Base-by-base conservation (phyloP, 2,113 vertebrate genomes). In the Chroicocephalus ridibundus region DNA sequence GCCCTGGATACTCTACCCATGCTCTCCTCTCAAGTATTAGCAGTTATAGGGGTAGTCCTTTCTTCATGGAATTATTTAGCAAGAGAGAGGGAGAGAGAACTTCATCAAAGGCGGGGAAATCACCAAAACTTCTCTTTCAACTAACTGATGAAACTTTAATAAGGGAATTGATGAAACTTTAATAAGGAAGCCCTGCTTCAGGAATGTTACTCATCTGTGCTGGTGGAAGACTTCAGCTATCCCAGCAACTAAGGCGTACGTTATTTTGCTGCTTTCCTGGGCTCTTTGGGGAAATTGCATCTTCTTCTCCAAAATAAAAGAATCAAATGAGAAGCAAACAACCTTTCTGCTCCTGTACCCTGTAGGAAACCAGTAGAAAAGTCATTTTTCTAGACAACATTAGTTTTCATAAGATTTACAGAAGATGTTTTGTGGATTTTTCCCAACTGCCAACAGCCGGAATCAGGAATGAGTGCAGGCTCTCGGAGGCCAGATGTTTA, bases 21-120 rank as follows among this genome's bases (percentile, higher is more conserved):
- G 31, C 58, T 46, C 58, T 38, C 40, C 58, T n/a, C 32, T 27
- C 32, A 15, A 10, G 24, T 11, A 4, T 62, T 21, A 29, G 8
- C 66, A 27, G 6, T 57, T 49, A 4, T 2, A 17, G 76, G 64
- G 47, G 7, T 25, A 57, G 54, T n/a, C 81, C 74, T 87, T 61
- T 32, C 88, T 49, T 32, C 44, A 0, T 0, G 9, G 69, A 94
- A 75, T 92, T 66, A 51, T 79, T 78, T 82, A 86, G 76, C 69
- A 68, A 74, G 81, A 78, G 76, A 52, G 64, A 15, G 54, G 65
- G 42, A 44, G 76, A 46, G 71, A 78, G 80, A 75, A 57, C 97
- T 79, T 52, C 94, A 89, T 96, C 92, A 94, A 93, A 93, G 74
- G 54, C 36, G 3, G 81, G 94, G 91, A 96, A 96, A 94, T 61